Conservation (phyloP, 2,888 invertebrate species). For the Desoria tigrina region DNA sequence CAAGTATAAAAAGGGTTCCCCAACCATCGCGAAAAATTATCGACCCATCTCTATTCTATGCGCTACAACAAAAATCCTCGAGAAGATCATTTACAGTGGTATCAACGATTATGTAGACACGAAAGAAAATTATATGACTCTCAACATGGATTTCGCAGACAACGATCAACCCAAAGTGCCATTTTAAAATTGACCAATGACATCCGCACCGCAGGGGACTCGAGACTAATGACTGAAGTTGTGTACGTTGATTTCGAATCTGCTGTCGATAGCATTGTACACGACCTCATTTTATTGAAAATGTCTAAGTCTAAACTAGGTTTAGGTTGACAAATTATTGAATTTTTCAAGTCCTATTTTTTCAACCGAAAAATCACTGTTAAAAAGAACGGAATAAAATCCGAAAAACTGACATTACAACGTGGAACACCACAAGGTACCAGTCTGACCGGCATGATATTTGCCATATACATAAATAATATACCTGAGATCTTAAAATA, state of each 20-base stretch:
- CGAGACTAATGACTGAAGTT: neutral
- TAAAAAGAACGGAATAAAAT: no score
- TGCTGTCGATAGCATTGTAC: conserved; percentile 17
- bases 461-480: no score
- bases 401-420: no score
- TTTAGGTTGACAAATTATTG: no score
- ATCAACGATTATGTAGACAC: neutral
- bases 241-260: conserved; percentile 14
- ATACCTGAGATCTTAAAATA: no score
- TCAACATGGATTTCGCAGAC: conserved; percentile 18
- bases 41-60: conserved; percentile 14
- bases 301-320: no score
- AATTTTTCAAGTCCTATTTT: no score
- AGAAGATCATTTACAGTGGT: neutral
- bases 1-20: conserved; percentile 10
- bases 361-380: no score
- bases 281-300: conserved; percentile 1
- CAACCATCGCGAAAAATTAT: neutral
- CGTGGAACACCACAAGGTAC: no score
- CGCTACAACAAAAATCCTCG: conserved; percentile 1
- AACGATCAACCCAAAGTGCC: conserved; percentile 21
- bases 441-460: no score
- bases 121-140: no score
- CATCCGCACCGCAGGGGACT: conserved; percentile 7
- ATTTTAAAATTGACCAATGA: conserved; percentile 14